Conservation (phyloP, 2,113 vertebrate species). For the Tragelaphus strepsiceros region DNA sequence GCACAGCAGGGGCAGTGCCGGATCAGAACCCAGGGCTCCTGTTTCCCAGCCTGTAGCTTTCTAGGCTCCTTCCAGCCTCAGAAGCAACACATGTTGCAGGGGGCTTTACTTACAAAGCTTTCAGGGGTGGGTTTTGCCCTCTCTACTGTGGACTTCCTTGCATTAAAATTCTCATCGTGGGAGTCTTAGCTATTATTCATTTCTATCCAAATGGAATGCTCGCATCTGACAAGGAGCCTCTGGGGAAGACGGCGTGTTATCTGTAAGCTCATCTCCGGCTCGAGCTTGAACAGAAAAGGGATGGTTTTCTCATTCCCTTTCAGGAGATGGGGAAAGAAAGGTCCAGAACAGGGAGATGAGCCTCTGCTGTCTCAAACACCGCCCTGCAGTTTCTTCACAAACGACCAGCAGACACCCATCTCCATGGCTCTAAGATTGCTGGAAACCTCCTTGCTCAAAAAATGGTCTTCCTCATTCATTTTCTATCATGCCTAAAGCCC, state of each 20-base stretch:
- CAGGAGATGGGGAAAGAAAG: conserved; percentile 32
- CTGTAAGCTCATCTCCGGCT: not conserved
- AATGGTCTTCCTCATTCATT: not conserved
- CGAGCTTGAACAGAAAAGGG: not conserved
- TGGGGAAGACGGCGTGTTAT: not conserved
- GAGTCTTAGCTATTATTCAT: not conserved
- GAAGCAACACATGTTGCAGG: not conserved
- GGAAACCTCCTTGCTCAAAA: not conserved
- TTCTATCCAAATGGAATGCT: not conserved
- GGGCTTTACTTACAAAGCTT: not conserved
- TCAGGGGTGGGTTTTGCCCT: not conserved
- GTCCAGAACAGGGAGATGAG: not conserved
- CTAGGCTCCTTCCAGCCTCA: not conserved
- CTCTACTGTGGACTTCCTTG: not conserved
- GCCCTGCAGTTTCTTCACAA: not conserved
- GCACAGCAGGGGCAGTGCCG: not conserved
- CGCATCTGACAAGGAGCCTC: not conserved
- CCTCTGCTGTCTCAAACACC: not conserved
- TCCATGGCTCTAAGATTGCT: accelerated
- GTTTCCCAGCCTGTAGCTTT: not conserved
- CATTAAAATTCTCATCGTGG: not conserved
- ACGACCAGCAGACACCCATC: not conserved
- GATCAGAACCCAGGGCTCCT: not conserved
- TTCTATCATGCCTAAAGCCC: not conserved
- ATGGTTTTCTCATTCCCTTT: not conserved